Evolutionary conservation across 2,113 vertebrate genomes (phyloP), one percentile per base, ranked within the genome.

Genomic region (Solea solea): DNA sequence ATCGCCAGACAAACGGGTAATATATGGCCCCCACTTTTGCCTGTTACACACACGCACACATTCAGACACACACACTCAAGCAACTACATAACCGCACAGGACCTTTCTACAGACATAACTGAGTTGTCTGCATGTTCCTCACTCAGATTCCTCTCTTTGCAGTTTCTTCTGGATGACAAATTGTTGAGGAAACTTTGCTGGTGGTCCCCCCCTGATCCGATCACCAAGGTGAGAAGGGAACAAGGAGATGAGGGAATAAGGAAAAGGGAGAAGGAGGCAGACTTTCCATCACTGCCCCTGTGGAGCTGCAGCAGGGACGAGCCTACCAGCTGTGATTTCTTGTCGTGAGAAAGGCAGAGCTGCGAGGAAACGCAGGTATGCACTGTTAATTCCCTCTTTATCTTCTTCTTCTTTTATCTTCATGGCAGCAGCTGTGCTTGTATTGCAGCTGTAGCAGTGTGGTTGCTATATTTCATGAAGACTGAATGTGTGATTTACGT

Each of bases 1-100:
- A 74, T 73, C 61, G 87, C 90, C 90, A 91, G 88, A 88, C 87
- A 89, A 74, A 67, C 25, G 57, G 72, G 86, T 90, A 85, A 91
- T 78, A 89, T 88, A 89, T 79, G 74, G 77, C 79, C 75, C 72
- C 64, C 42, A 49, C 77, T 84, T 41, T 64, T 78, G 69, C 78
- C 80, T 65, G 60, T 10, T 58, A 74, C 61, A 65, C 64, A 8
- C 72, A 52, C 65, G 51, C 51, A 40, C 46, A 44, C 63, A 44
- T 10, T 11, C 63, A 44, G 8, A 34, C 45, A 25, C 79, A 46
- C 63, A 44, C 15, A 3, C 66, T 77, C 55, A 76, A 80, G 80
- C 80, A 87, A 83, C 85, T 82, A 74, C 74, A 70, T 61, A 71
- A 77, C 71, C 72, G 69, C 78, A 73, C 64, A 56, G 57, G 57